phyloP scores from a whole-genome alignment of 2,888 invertebrate genomes.

The Hetaerina titia region DNA sequence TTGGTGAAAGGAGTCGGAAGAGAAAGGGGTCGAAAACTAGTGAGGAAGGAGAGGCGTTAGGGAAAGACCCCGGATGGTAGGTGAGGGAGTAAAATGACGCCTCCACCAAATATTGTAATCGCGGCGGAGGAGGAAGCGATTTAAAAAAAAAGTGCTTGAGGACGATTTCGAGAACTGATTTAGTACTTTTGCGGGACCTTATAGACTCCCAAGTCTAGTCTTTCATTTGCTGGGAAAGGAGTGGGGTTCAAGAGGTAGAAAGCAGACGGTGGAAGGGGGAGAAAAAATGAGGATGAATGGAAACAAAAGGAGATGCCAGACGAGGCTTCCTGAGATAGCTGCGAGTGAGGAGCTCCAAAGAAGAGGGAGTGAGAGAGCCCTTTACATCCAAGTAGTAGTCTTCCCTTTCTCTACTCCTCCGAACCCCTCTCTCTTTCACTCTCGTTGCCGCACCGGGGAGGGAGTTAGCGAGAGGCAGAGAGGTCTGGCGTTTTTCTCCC shows the following conservation, averaged over 20 bases:
- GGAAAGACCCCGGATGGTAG: conserved; percentile 10
- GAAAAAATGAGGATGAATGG: not conserved
- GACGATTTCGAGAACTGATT: conserved; percentile 53
- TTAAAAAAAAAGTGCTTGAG: conserved; percentile 32
- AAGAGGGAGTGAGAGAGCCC: not conserved
- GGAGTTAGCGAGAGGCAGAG: not conserved
- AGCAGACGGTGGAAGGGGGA: not conserved
- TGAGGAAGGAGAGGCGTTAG: not conserved
- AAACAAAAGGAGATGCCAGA: not conserved
- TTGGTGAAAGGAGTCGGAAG: not conserved
- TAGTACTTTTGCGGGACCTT: conserved; percentile 48
- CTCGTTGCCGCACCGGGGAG: not conserved
- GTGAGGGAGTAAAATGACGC: conserved; percentile 37
- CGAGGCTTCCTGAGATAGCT: not conserved
- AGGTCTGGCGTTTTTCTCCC: not conserved
- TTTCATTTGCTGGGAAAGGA: not conserved
- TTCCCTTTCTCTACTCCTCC: not conserved
- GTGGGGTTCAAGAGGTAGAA: not conserved
- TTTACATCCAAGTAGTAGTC: not conserved
- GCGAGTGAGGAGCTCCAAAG: not conserved
- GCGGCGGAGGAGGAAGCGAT: not conserved
- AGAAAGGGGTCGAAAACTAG: not conserved
- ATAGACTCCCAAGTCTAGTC: conserved; percentile 41
- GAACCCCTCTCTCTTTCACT: not conserved
- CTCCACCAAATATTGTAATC: conserved; percentile 39